Evolutionary conservation across 2,113 vertebrate genomes (phyloP).

Genomic region (Cyanoliseus patagonus): DNA sequence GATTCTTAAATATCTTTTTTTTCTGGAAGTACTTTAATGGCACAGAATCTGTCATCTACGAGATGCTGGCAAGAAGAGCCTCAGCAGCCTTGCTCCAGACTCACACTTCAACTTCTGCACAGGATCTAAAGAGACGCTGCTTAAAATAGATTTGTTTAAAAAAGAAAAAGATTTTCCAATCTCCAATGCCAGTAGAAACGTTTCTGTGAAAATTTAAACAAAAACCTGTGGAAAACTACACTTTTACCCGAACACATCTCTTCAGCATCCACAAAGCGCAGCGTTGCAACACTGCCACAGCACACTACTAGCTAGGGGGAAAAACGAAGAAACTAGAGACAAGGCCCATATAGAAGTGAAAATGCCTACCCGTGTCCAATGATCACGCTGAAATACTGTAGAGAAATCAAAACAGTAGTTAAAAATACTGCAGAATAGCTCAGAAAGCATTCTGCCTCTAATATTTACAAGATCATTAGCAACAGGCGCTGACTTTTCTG

Average conservation of each 20-base stretch:
- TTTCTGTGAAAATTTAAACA: constrained; percentile 35
- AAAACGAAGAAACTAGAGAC: neutral
- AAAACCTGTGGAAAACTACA: constrained; percentile 7
- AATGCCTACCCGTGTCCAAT: constrained; percentile 47
- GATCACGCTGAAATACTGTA: constrained; percentile 52
- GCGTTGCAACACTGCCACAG: constrained; percentile 30
- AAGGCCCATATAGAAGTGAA: constrained; percentile 23
- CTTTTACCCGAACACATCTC: neutral
- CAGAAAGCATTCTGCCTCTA: neutral
- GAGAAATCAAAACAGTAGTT: constrained; percentile 44
- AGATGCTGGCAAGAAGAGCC: constrained; percentile 21
- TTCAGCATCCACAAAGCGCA: constrained; percentile 24
- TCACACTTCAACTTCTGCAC: neutral
- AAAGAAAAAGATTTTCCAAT: neutral
- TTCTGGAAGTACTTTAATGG: neutral
- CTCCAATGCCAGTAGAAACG: neutral
- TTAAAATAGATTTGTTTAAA: neutral
- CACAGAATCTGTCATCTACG: neutral
- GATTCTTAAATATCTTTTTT: neutral
- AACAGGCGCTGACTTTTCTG: neutral
- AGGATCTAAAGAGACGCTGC: constrained; percentile 5
- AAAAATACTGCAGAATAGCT: neutral
- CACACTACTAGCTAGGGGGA: neutral
- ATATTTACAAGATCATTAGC: neutral
- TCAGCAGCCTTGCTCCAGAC: constrained; percentile 5